phyloP scores from a whole-genome alignment of 2,113 vertebrate genomes.

The Castor canadensis region DNA sequence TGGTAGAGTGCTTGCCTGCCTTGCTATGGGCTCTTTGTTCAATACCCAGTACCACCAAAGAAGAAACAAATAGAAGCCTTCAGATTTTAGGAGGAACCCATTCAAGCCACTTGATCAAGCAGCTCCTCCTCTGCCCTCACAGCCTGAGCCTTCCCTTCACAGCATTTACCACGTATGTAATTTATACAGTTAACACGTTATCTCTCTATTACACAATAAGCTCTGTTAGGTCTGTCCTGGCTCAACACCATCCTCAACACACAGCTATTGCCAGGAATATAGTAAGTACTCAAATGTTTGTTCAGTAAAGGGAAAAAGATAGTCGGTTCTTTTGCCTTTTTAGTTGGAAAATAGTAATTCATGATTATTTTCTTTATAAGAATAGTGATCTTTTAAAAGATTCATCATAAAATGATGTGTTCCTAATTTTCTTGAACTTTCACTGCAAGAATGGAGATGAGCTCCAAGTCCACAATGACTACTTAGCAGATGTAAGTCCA shows the following conservation, averaged over 20 bases:
- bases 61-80: slow-evolving; percentile 24
- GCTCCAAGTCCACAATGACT: not conserved
- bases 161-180: not conserved
- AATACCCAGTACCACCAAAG: not conserved
- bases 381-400: slow-evolving; percentile 1
- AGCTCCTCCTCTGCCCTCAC: not conserved
- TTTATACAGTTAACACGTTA: not conserved
- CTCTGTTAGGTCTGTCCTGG: not conserved
- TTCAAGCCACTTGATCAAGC: slow-evolving; percentile 1
- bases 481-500: not conserved
- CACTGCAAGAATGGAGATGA: not conserved
- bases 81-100: not conserved
- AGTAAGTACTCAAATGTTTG: not conserved
- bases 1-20: not conserved
- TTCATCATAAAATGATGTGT: not conserved
- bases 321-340: not conserved
- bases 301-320: not conserved
- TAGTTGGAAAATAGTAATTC: not conserved
- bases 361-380: slow-evolving; percentile 29
- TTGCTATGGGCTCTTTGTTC: not conserved
- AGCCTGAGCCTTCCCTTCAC: not conserved
- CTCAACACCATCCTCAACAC: not conserved
- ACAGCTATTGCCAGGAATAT: not conserved
- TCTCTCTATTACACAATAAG: not conserved
- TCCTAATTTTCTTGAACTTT: slow-evolving; percentile 11